Evolutionary conservation across 1,140 invertebrate genomes (phyloP).

Genomic region (Sitobion miscanthi): DNA sequence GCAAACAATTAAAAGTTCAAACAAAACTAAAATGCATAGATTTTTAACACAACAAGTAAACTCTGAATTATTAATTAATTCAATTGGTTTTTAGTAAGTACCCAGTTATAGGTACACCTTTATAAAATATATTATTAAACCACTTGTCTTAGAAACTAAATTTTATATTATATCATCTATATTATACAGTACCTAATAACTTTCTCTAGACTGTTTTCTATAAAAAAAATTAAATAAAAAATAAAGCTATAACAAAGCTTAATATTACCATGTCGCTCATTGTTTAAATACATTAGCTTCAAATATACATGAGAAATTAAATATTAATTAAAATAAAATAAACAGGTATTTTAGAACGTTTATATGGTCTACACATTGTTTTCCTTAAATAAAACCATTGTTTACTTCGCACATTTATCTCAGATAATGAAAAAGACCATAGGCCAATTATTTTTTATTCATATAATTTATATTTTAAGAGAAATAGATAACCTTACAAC

Average conservation of each 20-base stretch:
- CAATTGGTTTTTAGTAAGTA: neutral
- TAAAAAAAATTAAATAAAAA: neutral
- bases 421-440: neutral
- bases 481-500: neutral
- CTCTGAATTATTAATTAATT: neutral
- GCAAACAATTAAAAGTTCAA: neutral
- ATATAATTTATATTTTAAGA: neutral
- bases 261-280: neutral
- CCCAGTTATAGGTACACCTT: neutral
- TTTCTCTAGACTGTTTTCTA: neutral
- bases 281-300: neutral
- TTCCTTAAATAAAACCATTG: neutral
- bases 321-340: constrained; percentile 8
- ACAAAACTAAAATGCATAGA: neutral
- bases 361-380: neutral
- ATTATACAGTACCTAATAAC: neutral
- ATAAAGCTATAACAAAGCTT: neutral
- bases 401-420: constrained; percentile 24
- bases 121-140: neutral
- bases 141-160: neutral
- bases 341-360: constrained; percentile 18
- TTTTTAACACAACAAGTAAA: neutral
- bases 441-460: constrained; percentile 15
- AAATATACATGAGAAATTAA: neutral
- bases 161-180: neutral